Evolutionary conservation across 2,113 vertebrate species (phyloP).

Genomic region (Aptenodytes forsteri): DNA sequence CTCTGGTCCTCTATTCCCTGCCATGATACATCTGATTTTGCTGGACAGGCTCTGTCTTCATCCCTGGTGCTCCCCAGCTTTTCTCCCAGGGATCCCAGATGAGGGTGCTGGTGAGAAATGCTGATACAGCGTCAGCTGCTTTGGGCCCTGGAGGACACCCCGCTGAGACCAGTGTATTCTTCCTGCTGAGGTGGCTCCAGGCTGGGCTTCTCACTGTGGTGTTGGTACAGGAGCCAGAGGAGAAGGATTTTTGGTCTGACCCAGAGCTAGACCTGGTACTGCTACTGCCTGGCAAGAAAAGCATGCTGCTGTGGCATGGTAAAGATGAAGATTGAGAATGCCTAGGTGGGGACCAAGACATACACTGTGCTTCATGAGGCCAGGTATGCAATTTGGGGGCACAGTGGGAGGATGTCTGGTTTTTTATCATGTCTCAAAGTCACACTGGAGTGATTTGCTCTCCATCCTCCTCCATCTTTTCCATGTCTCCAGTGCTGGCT

Average conservation of each 20-base stretch:
- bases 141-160: too few species aligned
- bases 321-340: neutral
- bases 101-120: neutral
- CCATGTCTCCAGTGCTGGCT: neutral
- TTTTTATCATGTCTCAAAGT: neutral
- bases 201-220: neutral
- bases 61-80: neutral
- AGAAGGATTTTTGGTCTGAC: neutral
- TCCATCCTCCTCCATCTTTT: neutral
- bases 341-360: neutral
- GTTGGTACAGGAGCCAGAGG: neutral
- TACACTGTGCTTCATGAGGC: neutral
- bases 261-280: neutral
- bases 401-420: neutral
- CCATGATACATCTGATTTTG: fast-evolving
- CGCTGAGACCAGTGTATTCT: neutral
- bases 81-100: too few species aligned
- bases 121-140: fast-evolving
- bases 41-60: too few species aligned
- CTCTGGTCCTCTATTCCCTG: fast-evolving
- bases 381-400: neutral
- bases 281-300: neutral
- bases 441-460: neutral
- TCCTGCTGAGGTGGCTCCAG: neutral
- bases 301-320: neutral